Percentiles rank a stretch among this genome's conserved stretches.
Conservation (phyloP, 2,888 invertebrate species). For the Rhingia campestris region DNA sequence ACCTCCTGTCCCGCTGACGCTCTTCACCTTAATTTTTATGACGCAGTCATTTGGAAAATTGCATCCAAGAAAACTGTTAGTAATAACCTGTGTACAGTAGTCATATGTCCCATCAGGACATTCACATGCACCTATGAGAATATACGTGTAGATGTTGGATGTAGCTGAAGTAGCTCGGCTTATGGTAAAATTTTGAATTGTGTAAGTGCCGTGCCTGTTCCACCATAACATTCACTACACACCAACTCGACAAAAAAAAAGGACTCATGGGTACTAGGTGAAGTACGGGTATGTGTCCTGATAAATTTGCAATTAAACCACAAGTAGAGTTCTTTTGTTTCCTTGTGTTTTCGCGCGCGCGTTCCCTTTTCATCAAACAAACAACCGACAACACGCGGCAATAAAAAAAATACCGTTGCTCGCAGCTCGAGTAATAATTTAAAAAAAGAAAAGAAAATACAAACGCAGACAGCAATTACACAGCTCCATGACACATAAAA, state of each 20-base stretch:
- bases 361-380: conserved; percentile 34
- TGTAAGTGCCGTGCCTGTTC: conserved; percentile 3
- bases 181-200: conserved; percentile 7
- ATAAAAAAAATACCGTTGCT: conserved; percentile 41
- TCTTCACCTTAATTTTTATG: conserved; percentile 73
- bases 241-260: neutral
- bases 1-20: conserved; percentile 47
- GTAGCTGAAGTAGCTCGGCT: conserved; percentile 20
- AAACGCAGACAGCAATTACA: conserved; percentile 67
- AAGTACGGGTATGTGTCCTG: conserved; percentile 38
- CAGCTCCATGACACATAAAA: conserved; percentile 67
- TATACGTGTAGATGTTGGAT: neutral
- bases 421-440: conserved; percentile 57
- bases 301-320: conserved; percentile 69
- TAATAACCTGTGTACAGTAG: conserved; percentile 44
- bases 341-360: neutral
- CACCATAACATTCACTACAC: conserved; percentile 1
- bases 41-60: conserved; percentile 73
- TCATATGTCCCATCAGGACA: conserved; percentile 45
- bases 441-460: conserved; percentile 37
- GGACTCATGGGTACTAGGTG: conserved; percentile 39
- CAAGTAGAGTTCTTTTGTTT: conserved; percentile 42
- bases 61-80: conserved; percentile 62
- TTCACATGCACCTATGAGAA: conserved; percentile 7
- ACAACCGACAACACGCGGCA: conserved; percentile 43